Base-by-base conservation (phyloP, 2,113 vertebrate species). In the Cebidichthys violaceus region DNA sequence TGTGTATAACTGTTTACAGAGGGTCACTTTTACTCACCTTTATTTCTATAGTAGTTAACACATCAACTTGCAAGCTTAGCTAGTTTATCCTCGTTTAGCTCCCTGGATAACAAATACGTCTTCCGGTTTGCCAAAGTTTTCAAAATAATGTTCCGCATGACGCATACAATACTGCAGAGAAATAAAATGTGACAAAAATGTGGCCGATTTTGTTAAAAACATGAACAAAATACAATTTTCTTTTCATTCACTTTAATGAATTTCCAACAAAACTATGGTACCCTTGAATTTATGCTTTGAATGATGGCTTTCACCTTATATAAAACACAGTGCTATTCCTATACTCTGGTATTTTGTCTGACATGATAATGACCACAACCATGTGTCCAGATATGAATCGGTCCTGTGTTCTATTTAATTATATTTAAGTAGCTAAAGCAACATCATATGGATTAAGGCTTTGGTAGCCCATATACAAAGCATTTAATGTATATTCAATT, bases 11-110 rank as follows among this genome's bases (percentile, higher is more conserved):
- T 57, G 7, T n/a, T 37, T 2, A 59, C 29, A 57, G 3, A 35
- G 66, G 39, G 14, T 8, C 7, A 24, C 2, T 8, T 72, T 61
- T 41, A 86, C 91, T 90, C 70, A 92, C 89, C 87, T 14, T 62
- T 85, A 17, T 72, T 37, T 67, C 2, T 77, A 22, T 66, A 11
- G 65, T 59, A 33, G 45, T 66, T 41, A 79, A 70, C 45, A 67
- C 77, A 87, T 89, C 5, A 87, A 90, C 10, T 70, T 81, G 59
- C 1, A 65, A 67, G 22, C 57, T 86, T 31, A 29, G 67, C 76
- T 81, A 47, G 27, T 54, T 45, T 52, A 27, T 72, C 35, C 13
- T 74, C 69, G 14, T 15, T 18, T 31, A 60, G 55, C 57, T 77
- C 6, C 43, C 43, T 33, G 27, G 10, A n/a, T 70, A 54, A 81